Evolutionary conservation across 2,113 vertebrate species (phyloP).

Genomic region (Phainopepla nitens): DNA sequence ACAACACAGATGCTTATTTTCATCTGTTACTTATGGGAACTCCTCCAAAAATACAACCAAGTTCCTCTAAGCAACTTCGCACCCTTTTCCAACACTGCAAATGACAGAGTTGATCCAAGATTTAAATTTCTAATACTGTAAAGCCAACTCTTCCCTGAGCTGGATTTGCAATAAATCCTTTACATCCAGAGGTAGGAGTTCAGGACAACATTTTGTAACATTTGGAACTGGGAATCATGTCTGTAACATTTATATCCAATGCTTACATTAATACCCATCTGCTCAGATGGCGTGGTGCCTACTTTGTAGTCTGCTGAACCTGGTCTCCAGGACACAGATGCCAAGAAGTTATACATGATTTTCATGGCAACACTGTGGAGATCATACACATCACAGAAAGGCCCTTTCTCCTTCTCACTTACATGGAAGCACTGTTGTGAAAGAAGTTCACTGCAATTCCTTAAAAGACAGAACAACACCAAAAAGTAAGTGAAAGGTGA

Average conservation of each 20-base stretch:
- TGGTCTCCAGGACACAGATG: not conserved
- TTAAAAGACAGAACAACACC: not conserved
- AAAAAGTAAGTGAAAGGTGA: not conserved
- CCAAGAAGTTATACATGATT: not conserved
- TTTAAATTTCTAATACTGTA: not conserved
- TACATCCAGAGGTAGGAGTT: slow-evolving; percentile 26
- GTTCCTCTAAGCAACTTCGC: not conserved
- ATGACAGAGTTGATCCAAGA: not conserved
- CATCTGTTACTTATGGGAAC: not conserved
- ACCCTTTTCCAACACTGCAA: not conserved
- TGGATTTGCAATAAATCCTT: slow-evolving; percentile 42
- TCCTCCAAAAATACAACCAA: not conserved
- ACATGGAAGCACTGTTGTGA: not conserved
- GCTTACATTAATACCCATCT: slow-evolving; percentile 59
- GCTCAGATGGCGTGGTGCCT: slow-evolving; percentile 10
- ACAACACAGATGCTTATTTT: not conserved
- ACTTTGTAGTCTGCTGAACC: not conserved
- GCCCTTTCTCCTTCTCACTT: not conserved
- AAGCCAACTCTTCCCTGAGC: slow-evolving; percentile 11
- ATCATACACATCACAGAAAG: not conserved
- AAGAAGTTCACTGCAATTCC: not conserved
- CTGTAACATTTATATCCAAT: not conserved
- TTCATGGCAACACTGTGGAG: not conserved
- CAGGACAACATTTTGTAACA: slow-evolving; percentile 30
- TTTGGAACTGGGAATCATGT: slow-evolving; percentile 16